These are phyloP conservation scores for Hypomesus transpacificus DNA, from an alignment of 2,113 vertebrate genomes.

Conservation along the genomic window DNA sequence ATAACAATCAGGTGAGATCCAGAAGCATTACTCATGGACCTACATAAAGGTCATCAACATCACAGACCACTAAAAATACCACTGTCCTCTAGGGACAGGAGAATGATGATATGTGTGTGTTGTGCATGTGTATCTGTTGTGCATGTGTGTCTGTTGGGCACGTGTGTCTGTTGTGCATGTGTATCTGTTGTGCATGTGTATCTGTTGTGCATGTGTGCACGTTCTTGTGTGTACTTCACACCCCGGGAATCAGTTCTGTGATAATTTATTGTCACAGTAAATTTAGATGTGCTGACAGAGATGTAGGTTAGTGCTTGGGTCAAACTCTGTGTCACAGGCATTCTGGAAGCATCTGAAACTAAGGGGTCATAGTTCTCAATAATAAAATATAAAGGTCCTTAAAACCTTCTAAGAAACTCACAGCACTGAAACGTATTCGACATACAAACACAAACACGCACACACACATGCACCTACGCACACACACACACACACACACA, in stretches of 20 bases:
- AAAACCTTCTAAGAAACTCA: constrained; percentile 13
- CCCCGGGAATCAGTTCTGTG: constrained; percentile 44
- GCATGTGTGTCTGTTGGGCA: background rate
- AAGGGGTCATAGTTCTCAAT: constrained; percentile 34
- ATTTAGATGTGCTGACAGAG: constrained; percentile 66
- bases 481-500: background rate
- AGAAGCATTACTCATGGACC: constrained; percentile 46
- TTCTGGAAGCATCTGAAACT: constrained; percentile 39
- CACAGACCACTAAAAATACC: constrained; percentile 62
- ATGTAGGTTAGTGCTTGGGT: constrained; percentile 46
- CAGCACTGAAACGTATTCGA: background rate
- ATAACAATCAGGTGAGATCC: constrained; percentile 53
- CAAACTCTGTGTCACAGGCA: constrained; percentile 51
- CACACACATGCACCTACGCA: constrained; percentile 5
- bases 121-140: constrained; percentile 3
- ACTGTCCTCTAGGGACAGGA: constrained; percentile 34
- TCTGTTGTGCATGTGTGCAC: background rate
- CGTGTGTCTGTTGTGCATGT: background rate
- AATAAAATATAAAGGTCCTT: constrained; percentile 37
- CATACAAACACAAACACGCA: constrained; percentile 4
- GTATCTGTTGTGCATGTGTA: background rate
- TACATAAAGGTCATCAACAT: constrained; percentile 62
- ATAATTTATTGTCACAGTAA: constrained; percentile 70
- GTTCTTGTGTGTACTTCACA: constrained; percentile 10
- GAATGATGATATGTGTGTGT: constrained; percentile 27